Evolutionary conservation across 2,797 vertebrate genomes (phyloP), one percentile per base, ranked within the genome.

Genomic region (Bovichtus variegatus): DNA sequence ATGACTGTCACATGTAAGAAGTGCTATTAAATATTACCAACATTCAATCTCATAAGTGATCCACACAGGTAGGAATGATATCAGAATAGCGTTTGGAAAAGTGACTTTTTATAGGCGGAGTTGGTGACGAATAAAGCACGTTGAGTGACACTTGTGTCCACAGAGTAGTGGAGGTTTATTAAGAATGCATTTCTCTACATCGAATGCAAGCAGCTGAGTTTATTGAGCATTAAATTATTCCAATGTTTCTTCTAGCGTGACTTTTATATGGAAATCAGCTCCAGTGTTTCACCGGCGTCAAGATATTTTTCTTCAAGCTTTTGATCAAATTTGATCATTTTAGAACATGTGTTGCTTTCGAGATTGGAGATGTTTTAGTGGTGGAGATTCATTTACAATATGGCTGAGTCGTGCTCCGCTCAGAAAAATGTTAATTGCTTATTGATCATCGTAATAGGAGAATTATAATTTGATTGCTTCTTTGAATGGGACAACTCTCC

Each of bases 31-130:
- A 71, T 68, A 76, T 83, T 50, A 80, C 71, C 69, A 63, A 43
- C 60, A 40, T 82, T 90, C 83, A 91, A 91, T 92, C 85, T 87
- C 83, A 74, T 88, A 89, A 92, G 87, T 92, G 87, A 89, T 83
- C 73, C 72, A 23, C 2, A 5, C 69, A 27, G 63, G 65, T 66
- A 21, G 60, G 64, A 69, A 75, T 84, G 85, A 88, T 86, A 80
- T 87, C 86, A 87, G 88, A 76, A 74, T 76, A 31, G 65, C 54
- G 83, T 80, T 84, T 70, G 75, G 80, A 86, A 75, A 91, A 92
- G 88, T 85, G 87, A 83, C 74, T 86, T 83, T 92, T 93, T 93
- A 92, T 85, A 77, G 80, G 84, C 25, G 3, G 54, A 83, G 43
- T 49, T 77, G 61, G 67, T 60, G 74, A 82, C 31, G 71, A 73